Conservation (phyloP, 2,888 invertebrate species). For the Atethmia centrago region DNA sequence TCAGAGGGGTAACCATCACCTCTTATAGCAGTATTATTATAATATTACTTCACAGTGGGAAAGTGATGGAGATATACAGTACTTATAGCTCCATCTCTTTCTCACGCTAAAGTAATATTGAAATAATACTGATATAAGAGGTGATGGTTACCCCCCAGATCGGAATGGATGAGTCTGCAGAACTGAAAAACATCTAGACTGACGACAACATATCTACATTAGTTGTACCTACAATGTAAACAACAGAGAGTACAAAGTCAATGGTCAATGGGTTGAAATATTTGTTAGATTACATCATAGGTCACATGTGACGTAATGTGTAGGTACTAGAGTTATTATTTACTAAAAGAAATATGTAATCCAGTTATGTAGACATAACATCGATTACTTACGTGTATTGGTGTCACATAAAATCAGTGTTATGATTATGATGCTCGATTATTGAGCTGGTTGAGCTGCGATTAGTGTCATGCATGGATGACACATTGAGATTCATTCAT, state of each 20-base stretch:
- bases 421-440: neutral
- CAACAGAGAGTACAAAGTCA: slow-evolving; percentile 19
- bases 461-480: neutral
- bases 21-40: no score
- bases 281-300: slow-evolving; percentile 30
- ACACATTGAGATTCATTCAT: neutral
- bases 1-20: no score
- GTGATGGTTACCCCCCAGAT: no score
- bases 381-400: neutral
- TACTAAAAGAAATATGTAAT: neutral
- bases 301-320: slow-evolving; percentile 1
- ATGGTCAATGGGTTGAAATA: slow-evolving; percentile 15
- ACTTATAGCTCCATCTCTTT: no score
- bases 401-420: neutral
- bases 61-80: no score
- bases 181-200: neutral
- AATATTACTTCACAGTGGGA: no score
- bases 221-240: neutral
- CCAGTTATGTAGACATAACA: slow-evolving; percentile 15
- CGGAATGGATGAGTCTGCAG: no score
- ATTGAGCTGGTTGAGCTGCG: neutral
- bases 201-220: neutral
- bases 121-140: no score
- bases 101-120: no score
- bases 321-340: neutral